Evolutionary conservation across 1,140 invertebrate species (phyloP).

Genomic region (Meloidogyne hapla): DNA sequence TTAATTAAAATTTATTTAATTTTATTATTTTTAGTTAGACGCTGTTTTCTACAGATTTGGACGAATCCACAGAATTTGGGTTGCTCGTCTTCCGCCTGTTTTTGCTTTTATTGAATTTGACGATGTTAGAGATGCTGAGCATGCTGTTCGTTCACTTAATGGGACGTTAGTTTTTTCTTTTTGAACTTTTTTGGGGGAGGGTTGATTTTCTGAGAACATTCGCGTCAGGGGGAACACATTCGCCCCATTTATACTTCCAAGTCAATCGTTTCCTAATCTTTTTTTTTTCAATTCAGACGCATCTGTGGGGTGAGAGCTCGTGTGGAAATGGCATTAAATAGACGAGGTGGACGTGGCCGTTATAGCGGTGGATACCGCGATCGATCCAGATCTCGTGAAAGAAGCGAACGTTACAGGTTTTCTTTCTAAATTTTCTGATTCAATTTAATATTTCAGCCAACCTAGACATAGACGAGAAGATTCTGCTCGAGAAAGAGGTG

Average conservation of each 20-base stretch:
- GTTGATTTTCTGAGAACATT: too few relatives aligned
- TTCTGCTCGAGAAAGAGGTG: neutral
- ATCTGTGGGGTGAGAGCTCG: conserved; percentile 63
- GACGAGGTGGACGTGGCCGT: conserved; percentile 32
- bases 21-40: conserved; percentile 71
- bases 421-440: neutral
- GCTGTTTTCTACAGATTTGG: conserved; percentile 92
- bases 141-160: conserved; percentile 85
- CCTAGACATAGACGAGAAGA: neutral
- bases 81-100: conserved; percentile 85
- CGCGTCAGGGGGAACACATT: too few relatives aligned
- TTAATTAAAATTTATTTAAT: neutral
- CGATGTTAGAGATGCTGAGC: conserved; percentile 86
- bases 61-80: conserved; percentile 87
- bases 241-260: too few relatives aligned
- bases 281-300: conserved; percentile 45
- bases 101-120: conserved; percentile 96
- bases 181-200: neutral
- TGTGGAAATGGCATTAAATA: conserved; percentile 57
- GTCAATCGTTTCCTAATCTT: too few relatives aligned
- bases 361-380: conserved; percentile 35
- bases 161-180: conserved; percentile 67
- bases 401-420: conserved; percentile 3
- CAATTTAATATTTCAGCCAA: neutral
- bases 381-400: neutral